Conservation (phyloP, 2,888 invertebrate species). For the Cosmopolites sordidus region DNA sequence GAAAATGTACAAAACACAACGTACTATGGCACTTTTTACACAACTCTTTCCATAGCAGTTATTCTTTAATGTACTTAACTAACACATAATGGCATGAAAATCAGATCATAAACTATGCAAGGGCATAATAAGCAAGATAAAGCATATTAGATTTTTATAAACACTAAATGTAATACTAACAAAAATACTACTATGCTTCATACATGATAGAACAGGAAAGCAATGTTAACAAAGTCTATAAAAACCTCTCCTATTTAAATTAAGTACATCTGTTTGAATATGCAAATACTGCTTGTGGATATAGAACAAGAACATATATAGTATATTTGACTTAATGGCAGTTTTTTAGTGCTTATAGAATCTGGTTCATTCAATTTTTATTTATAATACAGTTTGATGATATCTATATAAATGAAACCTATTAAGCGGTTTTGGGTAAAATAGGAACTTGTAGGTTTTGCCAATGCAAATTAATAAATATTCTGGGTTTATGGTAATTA, state of each 20-base stretch:
- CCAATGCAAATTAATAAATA: too few species aligned
- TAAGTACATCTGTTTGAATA: conserved; percentile 21
- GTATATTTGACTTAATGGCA: too few species aligned
- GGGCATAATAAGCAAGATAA: not conserved
- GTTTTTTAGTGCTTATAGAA: too few species aligned
- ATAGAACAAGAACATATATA: too few species aligned
- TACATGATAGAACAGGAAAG: not conserved
- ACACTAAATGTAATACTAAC: not conserved
- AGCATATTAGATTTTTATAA: not conserved
- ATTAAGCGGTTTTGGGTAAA: too few species aligned
- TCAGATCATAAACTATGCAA: conserved; percentile 9
- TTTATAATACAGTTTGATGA: too few species aligned
- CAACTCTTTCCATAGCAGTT: conserved; percentile 11
- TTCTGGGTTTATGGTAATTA: too few species aligned
- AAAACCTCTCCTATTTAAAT: conserved; percentile 32
- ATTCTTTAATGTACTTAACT: conserved; percentile 2
- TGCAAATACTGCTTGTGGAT: too few species aligned
- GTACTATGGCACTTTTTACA: conserved; percentile 14
- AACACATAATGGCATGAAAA: conserved; percentile 7
- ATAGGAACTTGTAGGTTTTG: too few species aligned
- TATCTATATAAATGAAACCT: too few species aligned
- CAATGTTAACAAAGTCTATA: conserved; percentile 28
- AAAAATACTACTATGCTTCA: not conserved
- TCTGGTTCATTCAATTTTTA: too few species aligned
- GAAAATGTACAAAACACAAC: conserved; percentile 12